Base-by-base conservation (phyloP, 2,888 invertebrate genomes). In the Drosophila kanekoi region DNA sequence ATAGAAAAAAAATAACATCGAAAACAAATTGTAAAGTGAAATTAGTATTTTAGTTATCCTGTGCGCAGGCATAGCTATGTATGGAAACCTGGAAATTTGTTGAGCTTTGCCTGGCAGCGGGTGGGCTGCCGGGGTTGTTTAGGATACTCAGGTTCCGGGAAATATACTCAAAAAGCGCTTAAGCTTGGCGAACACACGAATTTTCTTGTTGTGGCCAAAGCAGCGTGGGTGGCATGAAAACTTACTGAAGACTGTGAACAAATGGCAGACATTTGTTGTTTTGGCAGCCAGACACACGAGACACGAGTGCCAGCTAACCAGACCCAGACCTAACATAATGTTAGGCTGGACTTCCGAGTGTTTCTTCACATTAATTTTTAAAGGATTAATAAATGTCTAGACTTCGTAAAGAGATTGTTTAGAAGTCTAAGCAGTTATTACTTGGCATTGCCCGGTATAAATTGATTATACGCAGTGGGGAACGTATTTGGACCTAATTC, bases 11-110 rank as follows among this genome's bases (percentile, higher is more conserved):
- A 41, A 63, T 67, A 70, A 81, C 81, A 79, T 72, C 58, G 69
- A 81, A 81, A 87, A 84, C 81, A 84, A 84, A 87, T 84, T 83
- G 77, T 87, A 84, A 84, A 84, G 84, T 87, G 84, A 84, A 87
- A 87, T 85, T 87, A 87, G 84, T 85, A 85, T 87, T 87, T 87
- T 85, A 87, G 84, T 83, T 87, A 84, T 84, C 83, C 84, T 81
- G 77, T 72, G 81, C 76, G 57, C 72, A 84, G 79, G 66, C 77
- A 79, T 53, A 79, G 62, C 48, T 28, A 28, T 28, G 28, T 28
- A 8, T 28, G 48, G 44, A 64, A 64, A 76, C 68, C 64, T 72
- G 77, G 54, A 75, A 76, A 75, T 75, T 75, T 75, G 75, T 67
- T 58, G 47, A 63, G 40, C 61, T 63, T 49, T 18, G 53, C 37